phyloP scores from a whole-genome alignment of 2,888 invertebrate genomes.

The Leucoma salicis region DNA sequence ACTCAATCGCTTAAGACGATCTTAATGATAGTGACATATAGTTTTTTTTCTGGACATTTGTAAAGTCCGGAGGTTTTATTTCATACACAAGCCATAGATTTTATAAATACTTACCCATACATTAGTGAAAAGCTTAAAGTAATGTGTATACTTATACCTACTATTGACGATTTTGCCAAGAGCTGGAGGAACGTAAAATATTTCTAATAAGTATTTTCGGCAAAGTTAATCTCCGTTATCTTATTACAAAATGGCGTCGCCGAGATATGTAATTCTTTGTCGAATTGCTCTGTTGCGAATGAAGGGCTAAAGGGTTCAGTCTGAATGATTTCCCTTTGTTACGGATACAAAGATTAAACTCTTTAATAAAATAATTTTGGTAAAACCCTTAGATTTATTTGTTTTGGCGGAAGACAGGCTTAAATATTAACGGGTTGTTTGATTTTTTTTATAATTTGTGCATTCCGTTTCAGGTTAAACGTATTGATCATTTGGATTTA shows the following conservation, averaged over 20 bases:
- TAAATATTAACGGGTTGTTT: background rate
- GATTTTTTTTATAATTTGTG: no score
- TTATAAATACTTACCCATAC: no score
- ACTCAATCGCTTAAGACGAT: no score
- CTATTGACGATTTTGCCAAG: no score
- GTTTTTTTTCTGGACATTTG: no score
- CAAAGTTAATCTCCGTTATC: slow-evolving; percentile 11
- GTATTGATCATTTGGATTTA: no score
- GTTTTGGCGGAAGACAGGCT: background rate
- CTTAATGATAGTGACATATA: no score
- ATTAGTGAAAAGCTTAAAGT: no score
- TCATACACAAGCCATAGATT: no score
- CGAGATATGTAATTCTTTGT: slow-evolving; percentile 33
- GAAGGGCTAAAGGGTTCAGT: slow-evolving; percentile 27
- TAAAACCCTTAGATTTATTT: slow-evolving; percentile 23
- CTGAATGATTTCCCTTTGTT: slow-evolving; percentile 33
- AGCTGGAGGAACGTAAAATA: slow-evolving; percentile 11
- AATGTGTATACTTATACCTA: no score
- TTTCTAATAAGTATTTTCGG: slow-evolving; percentile 19
- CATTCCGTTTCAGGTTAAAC: no score
- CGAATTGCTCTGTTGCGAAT: slow-evolving; percentile 28
- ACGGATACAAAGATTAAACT: slow-evolving; percentile 32
- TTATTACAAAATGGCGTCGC: slow-evolving; percentile 20
- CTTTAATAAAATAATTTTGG: slow-evolving; percentile 35
- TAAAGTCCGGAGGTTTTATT: no score